A percentile compares a stretch with the other conserved stretches of the same genome.
Conservation (phyloP, 1,140 invertebrate species). For the Bradysia coprophila region DNA sequence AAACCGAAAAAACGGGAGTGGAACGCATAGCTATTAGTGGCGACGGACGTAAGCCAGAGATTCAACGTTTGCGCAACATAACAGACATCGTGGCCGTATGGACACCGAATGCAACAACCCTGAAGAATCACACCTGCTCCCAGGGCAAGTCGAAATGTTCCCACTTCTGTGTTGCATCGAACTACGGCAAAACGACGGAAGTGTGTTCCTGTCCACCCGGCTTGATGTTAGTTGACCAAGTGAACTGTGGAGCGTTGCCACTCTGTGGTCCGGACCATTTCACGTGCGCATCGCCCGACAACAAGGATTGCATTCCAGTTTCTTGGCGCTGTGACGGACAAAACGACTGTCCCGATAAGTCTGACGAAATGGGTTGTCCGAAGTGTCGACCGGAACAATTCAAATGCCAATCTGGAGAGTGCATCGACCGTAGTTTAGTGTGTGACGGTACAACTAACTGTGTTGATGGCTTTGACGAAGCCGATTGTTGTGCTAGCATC, state of each 20-base stretch:
- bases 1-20: constrained; percentile 39
- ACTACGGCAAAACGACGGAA: constrained; percentile 23
- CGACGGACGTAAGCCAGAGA: constrained; percentile 26
- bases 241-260: constrained; percentile 47
- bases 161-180: constrained; percentile 47
- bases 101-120: constrained; percentile 20
- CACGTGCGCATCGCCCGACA: constrained; percentile 36
- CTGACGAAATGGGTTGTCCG: constrained; percentile 59
- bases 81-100: constrained; percentile 38
- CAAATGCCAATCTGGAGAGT: constrained; percentile 51
- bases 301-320: constrained; percentile 60
- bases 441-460: constrained; percentile 60
- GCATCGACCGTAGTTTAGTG: constrained; percentile 46
- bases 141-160: constrained; percentile 20
- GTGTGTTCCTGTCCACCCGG: constrained; percentile 63
- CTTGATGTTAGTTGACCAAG: constrained; percentile 44
- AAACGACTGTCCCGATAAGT: constrained; percentile 57
- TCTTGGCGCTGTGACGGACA: constrained; percentile 42
- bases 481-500: constrained; percentile 33
- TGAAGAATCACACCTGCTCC: constrained; percentile 20
- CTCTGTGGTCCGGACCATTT: constrained; percentile 62
- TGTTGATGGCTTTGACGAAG: constrained; percentile 44
- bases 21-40: constrained; percentile 30
- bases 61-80: constrained; percentile 30
- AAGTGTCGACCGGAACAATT: constrained; percentile 45